Evolutionary conservation across 2,888 invertebrate species (phyloP), one percentile per base, ranked within the genome.

Genomic region (Catocala sponsa): DNA sequence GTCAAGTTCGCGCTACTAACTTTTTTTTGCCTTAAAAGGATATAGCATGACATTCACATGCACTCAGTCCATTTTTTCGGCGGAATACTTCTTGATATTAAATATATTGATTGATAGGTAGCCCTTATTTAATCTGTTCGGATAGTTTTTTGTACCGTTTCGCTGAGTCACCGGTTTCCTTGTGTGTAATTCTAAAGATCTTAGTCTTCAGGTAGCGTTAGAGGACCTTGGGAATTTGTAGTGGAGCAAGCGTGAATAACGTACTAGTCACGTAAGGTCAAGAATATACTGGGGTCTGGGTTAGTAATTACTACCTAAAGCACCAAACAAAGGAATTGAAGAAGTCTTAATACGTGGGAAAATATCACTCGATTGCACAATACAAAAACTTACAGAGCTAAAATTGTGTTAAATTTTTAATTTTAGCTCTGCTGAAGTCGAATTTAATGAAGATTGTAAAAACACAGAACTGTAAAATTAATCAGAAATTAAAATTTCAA

Each of bases 1-100:
- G 66, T 77, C 72, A 75, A 75, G 74, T 77, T 75, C 65, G 65
- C 49, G 25, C 65, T 48, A 62, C 33, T 59, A 54, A 55, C 50
- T 2, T 11, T 77, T 74, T n/a, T 71, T 72, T 64, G 42, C 41
- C 41, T 42, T 53, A 61, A 70, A 70, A 66, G 60, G 66, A 74
- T 66, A 63, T 61, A 54, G 53, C 58, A 59, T 63, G 55, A 65
- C 61, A 74, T 74, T 65, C 55, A 64, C 56, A 57, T 74, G 68
- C 59, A 68, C n/a, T 12, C 10, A 48, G 5, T 35, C n/a, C 11
- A 33, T 35, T 50, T 32, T 50, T 35, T 35, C 12, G 9, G 35
- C 7, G 11, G 4, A 33, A 35, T 12, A 43, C 10, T n/a, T 11
- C 25, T 10, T 12, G 5, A 38, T 50, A 5, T 33, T 35, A 35